Conservation (phyloP, 2,888 invertebrate genomes). For the Lepeophtheirus nordmannii region DNA sequence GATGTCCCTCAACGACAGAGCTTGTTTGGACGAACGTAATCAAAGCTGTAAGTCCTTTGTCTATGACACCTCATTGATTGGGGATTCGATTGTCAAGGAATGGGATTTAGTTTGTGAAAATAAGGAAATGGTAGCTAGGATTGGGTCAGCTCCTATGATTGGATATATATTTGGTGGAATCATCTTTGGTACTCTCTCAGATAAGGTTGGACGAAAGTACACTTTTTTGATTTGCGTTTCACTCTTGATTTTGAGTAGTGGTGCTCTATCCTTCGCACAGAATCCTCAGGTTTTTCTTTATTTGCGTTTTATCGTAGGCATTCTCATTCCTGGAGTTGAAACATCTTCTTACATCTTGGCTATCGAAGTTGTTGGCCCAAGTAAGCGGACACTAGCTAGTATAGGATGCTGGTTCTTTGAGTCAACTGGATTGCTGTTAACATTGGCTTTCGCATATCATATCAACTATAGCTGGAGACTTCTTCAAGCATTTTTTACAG, state of each 20-base stretch:
- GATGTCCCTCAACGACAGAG: no score
- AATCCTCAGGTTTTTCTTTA: neutral
- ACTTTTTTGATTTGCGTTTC: no score
- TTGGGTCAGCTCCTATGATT: no score
- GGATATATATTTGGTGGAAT: no score
- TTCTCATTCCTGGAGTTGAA: conserved; percentile 2
- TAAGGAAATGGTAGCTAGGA: no score
- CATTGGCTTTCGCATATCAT: neutral
- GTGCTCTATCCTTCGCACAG: neutral
- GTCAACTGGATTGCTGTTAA: neutral
- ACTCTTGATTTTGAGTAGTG: no score
- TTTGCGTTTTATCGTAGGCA: no score
- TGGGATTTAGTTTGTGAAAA: no score
- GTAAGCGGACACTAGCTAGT: conserved; percentile 14
- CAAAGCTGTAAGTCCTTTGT: neutral
- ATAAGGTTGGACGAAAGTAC: no score
- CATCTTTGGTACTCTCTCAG: no score
- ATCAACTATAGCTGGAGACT: conserved; percentile 6
- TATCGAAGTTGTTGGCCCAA: conserved; percentile 20
- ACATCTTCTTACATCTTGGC: conserved; percentile 15
- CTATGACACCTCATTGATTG: no score
- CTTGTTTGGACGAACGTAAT: conserved; percentile 20
- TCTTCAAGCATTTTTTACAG: conserved; percentile 7
- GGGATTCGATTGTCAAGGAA: no score
- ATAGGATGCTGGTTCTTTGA: conserved; percentile 23